Conservation (phyloP, 1,140 invertebrate species). For the Aricia agestis region DNA sequence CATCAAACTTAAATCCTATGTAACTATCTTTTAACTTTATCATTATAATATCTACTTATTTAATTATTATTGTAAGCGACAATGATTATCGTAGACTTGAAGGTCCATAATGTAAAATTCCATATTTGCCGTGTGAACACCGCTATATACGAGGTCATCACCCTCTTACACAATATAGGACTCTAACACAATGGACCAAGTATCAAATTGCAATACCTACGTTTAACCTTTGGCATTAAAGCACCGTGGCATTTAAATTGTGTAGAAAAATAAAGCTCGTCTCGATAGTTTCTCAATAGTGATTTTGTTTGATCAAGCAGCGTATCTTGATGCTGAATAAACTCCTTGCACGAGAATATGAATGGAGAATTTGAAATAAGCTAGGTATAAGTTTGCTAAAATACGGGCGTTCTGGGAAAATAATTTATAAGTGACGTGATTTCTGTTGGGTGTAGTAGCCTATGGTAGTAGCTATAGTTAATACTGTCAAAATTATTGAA, state of each 20-base stretch:
- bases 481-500: too few relatives aligned
- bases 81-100: background rate
- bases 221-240: slow-evolving; percentile 7
- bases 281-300: background rate
- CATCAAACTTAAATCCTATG: too few relatives aligned
- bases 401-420: too few relatives aligned
- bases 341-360: background rate
- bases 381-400: too few relatives aligned
- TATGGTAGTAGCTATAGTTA: too few relatives aligned
- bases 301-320: background rate
- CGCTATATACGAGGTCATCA: background rate
- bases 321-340: background rate
- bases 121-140: slow-evolving; percentile 7
- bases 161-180: background rate
- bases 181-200: background rate
- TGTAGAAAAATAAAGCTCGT: slow-evolving; percentile 15
- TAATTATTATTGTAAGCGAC: background rate
- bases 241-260: slow-evolving; percentile 6
- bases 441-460: too few relatives aligned
- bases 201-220: background rate
- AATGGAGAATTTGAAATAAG: background rate
- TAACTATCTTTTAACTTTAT: too few relatives aligned
- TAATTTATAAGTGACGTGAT: too few relatives aligned
- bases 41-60: too few relatives aligned
- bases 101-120: slow-evolving; percentile 6